A percentile compares a stretch with the other conserved stretches of the same genome.
phyloP scores from a whole-genome alignment of 2,888 invertebrate species.

The Lacanobia oleracea region DNA sequence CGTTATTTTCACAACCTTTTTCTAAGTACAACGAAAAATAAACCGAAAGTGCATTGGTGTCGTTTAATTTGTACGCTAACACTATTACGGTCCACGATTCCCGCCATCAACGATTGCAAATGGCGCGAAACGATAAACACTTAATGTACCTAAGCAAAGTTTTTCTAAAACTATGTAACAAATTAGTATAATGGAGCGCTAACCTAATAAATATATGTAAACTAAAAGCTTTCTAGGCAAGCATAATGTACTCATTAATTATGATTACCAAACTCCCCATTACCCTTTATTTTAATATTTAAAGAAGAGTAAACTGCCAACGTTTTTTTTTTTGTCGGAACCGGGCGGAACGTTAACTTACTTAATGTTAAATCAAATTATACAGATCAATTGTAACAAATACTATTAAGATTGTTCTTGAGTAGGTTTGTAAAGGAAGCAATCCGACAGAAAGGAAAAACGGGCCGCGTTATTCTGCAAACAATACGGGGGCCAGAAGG shows the following conservation, averaged over 20 bases:
- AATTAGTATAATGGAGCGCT: constrained; percentile 37
- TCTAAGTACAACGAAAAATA: not conserved
- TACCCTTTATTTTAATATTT: constrained; percentile 42
- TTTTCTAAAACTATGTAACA: constrained; percentile 25
- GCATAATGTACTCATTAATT: constrained; percentile 29
- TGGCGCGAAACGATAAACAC: constrained; percentile 43
- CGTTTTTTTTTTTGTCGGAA: constrained; percentile 24
- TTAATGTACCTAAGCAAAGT: constrained; percentile 34
- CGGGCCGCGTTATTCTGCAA: constrained; percentile 74
- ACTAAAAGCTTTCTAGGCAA: constrained; percentile 28
- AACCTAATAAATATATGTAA: constrained; percentile 11
- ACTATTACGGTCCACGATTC: constrained; percentile 26
- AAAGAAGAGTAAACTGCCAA: constrained; percentile 24
- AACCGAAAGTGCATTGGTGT: constrained; percentile 36
- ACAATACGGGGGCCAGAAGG: constrained; percentile 79
- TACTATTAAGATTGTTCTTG: constrained; percentile 68
- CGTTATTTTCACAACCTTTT: not conserved
- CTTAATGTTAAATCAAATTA: constrained; percentile 64
- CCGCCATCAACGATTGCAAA: constrained; percentile 44
- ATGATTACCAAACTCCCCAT: constrained; percentile 23
- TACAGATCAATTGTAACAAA: constrained; percentile 71
- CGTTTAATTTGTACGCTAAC: constrained; percentile 38
- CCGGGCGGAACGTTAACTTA: constrained; percentile 25
- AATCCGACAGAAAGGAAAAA: constrained; percentile 73
- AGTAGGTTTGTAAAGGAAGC: constrained; percentile 71